Evolutionary conservation across 64 coral and sea anemone species (phyloP).

Genomic region (Montipora capricornis): DNA sequence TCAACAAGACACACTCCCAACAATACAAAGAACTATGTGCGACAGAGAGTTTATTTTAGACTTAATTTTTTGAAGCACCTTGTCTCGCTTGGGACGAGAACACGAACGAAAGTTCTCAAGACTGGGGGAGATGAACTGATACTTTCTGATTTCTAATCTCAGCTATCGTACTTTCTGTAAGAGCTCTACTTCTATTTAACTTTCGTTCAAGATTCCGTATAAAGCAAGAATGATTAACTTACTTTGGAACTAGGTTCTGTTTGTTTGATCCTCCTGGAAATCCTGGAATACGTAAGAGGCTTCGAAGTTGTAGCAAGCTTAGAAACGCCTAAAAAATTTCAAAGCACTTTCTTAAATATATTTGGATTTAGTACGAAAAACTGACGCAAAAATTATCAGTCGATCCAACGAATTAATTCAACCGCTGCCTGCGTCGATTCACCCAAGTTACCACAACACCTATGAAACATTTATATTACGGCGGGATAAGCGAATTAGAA

Average conservation of each 20-base stretch:
- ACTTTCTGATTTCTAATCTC: not conserved
- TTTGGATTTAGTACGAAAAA: not conserved
- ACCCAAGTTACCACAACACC: not conserved
- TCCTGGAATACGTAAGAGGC: slow-evolving; percentile 13
- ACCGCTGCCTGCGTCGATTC: not conserved
- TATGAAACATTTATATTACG: not conserved
- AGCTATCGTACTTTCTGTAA: not conserved
- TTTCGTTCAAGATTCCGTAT: not conserved
- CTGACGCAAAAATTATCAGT: not conserved
- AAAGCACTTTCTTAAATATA: not conserved
- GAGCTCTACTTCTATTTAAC: not conserved
- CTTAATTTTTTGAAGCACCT: too few relatives aligned
- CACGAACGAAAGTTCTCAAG: too few relatives aligned
- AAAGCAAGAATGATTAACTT: not conserved
- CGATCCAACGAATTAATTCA: not conserved
- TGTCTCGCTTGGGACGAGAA: too few relatives aligned
- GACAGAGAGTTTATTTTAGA: not conserved
- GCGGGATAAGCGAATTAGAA: not conserved
- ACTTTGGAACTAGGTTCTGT: slow-evolving; percentile 34
- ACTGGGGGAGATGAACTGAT: not conserved
- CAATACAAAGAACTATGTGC: not conserved
- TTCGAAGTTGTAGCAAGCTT: slow-evolving; percentile 30
- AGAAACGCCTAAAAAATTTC: slow-evolving; percentile 32
- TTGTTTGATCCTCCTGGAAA: slow-evolving; percentile 11
- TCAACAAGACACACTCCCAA: not conserved